phyloP scores from a whole-genome alignment of 2,113 vertebrate species.

The Carlito syrichta region DNA sequence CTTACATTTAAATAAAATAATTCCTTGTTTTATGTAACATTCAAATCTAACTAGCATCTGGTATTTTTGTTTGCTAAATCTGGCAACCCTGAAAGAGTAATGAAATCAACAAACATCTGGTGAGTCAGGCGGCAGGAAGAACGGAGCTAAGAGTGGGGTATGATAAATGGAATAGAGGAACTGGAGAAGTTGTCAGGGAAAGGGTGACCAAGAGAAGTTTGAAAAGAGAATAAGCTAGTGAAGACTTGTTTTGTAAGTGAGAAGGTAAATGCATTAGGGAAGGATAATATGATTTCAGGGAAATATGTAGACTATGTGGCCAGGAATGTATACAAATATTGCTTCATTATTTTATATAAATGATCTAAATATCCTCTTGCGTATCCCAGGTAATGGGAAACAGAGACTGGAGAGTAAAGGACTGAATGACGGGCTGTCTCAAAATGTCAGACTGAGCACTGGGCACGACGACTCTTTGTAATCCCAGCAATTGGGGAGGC shows the following conservation, averaged over 20 bases:
- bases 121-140: neutral
- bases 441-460: too few relatives aligned
- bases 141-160: fast-evolving
- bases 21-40: neutral
- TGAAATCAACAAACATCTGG: neutral
- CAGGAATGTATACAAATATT: neutral
- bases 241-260: neutral
- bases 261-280: neutral
- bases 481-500: too few relatives aligned
- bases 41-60: neutral
- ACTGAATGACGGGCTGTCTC: neutral
- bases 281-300: neutral
- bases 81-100: neutral
- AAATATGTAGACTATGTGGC: neutral
- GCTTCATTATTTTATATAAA: neutral
- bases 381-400: neutral
- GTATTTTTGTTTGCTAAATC: neutral
- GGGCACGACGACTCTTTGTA: too few relatives aligned
- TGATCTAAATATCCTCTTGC: neutral
- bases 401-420: neutral
- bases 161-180: neutral
- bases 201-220: neutral
- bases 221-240: neutral
- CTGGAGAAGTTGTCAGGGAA: neutral
- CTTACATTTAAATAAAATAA: neutral